Percentiles rank a stretch among this genome's conserved stretches.
phyloP scores from a whole-genome alignment of 2,888 invertebrate genomes.

The Dilophus febrilis region DNA sequence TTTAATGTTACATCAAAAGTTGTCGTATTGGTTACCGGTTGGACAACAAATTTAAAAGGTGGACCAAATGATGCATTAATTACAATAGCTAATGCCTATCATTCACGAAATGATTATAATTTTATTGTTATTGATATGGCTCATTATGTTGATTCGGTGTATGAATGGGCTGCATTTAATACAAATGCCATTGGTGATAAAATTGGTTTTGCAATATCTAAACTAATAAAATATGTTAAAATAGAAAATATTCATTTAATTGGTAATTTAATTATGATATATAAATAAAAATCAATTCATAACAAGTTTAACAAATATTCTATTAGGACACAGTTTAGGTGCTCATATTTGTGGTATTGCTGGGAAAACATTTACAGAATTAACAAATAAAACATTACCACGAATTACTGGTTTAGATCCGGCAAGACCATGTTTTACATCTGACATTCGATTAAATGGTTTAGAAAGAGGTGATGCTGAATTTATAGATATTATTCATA shows the following conservation, averaged over 20 bases:
- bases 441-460: constrained; percentile 1
- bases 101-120: not conserved
- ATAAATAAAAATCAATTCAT: no score
- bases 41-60: constrained; percentile 1
- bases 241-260: constrained; percentile 24
- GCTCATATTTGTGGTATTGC: constrained; percentile 5
- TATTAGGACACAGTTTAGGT: constrained; percentile 11
- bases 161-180: constrained; percentile 26
- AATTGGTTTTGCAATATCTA: constrained; percentile 19
- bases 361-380: constrained; percentile 3
- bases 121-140: constrained; percentile 20
- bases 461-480: constrained; percentile 6
- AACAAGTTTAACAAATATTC: no score
- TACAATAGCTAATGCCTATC: constrained; percentile 2
- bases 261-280: constrained; percentile 3
- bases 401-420: constrained; percentile 12
- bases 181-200: constrained; percentile 23
- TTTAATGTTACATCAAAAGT: constrained; percentile 4
- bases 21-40: constrained; percentile 5
- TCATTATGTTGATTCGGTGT: constrained; percentile 23
- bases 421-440: constrained; percentile 11
- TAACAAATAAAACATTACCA: constrained; percentile 7
- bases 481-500: constrained; percentile 11
- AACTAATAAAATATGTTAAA: constrained; percentile 18
- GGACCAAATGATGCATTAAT: constrained; percentile 1